Evolutionary conservation across 2,888 invertebrate genomes (phyloP).

Genomic region (Tetramorium bicarinatum): DNA sequence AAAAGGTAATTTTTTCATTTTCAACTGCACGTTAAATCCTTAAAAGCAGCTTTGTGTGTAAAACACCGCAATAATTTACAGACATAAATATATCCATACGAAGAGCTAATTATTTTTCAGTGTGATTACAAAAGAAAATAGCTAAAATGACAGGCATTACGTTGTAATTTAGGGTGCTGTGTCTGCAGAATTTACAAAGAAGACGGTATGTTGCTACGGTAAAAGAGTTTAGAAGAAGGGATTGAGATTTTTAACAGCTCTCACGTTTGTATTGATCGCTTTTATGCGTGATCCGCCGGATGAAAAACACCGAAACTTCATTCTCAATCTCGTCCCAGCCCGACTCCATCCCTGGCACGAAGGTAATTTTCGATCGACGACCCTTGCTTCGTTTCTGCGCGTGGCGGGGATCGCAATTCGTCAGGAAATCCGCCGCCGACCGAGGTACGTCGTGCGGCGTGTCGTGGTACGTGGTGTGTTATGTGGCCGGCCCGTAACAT

Average conservation of each 20-base stretch:
- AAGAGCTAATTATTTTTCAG: not conserved
- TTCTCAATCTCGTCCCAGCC: not conserved
- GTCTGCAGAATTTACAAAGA: not conserved
- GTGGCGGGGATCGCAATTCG: slow-evolving; percentile 44
- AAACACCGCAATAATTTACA: slow-evolving; percentile 12
- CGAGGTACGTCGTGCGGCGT: slow-evolving; percentile 45
- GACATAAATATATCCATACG: not conserved
- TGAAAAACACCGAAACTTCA: slow-evolving; percentile 43
- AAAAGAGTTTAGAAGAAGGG: not conserved
- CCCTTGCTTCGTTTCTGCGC: slow-evolving; percentile 47
- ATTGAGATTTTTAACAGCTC: not conserved
- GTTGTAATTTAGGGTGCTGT: not conserved
- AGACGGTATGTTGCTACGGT: not conserved
- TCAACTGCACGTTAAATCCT: slow-evolving; percentile 15
- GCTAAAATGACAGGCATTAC: not conserved
- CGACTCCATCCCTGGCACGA: slow-evolving; percentile 38
- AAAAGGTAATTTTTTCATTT: slow-evolving; percentile 28
- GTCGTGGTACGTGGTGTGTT: slow-evolving; percentile 37
- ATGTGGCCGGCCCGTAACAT: slow-evolving; percentile 40
- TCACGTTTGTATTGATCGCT: not conserved
- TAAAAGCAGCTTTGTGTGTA: slow-evolving; percentile 12
- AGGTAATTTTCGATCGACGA: slow-evolving; percentile 64
- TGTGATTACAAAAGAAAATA: not conserved
- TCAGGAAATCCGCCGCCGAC: slow-evolving; percentile 47
- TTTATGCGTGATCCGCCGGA: not conserved